phyloP scores from a whole-genome alignment of 2,888 invertebrate genomes.

The Horisme vitalbata region DNA sequence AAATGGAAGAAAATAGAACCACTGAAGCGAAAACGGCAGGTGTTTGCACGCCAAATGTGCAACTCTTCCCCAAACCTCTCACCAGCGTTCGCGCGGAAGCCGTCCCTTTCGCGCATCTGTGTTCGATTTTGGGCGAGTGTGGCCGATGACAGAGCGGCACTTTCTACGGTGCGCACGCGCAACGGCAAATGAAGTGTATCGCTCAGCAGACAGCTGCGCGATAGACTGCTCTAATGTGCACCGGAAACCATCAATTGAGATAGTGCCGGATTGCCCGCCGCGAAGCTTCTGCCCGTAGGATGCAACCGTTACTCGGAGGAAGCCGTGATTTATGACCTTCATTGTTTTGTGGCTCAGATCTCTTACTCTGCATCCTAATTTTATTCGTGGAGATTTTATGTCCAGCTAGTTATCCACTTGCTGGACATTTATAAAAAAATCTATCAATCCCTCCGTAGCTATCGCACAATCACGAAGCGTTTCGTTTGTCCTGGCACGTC shows the following conservation, averaged over 20 bases:
- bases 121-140: constrained; percentile 62
- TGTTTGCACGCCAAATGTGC: constrained; percentile 53
- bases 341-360: constrained; percentile 74
- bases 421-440: constrained; percentile 26
- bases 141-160: constrained; percentile 71
- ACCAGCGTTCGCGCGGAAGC: constrained; percentile 31
- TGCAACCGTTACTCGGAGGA: constrained; percentile 75
- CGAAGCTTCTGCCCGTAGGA: constrained; percentile 73
- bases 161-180: constrained; percentile 77
- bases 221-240: constrained; percentile 72
- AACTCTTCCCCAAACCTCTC: constrained; percentile 42
- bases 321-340: constrained; percentile 78
- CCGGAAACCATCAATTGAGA: constrained; percentile 82
- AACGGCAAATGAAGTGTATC: constrained; percentile 79
- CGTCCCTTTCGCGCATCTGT: constrained; percentile 51
- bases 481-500: constrained; percentile 24
- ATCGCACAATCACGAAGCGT: constrained; percentile 18
- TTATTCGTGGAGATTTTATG: constrained; percentile 54
- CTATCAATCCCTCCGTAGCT: constrained; percentile 25
- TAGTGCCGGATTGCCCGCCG: constrained; percentile 75
- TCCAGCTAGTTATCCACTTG: constrained; percentile 44
- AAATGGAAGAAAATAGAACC: constrained; percentile 47
- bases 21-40: constrained; percentile 45
- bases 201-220: constrained; percentile 71
- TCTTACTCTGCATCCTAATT: constrained; percentile 59